These are phyloP conservation scores for Pangasius macronema DNA, from an alignment of 2,797 vertebrate species.

Conservation along the genomic window DNA sequence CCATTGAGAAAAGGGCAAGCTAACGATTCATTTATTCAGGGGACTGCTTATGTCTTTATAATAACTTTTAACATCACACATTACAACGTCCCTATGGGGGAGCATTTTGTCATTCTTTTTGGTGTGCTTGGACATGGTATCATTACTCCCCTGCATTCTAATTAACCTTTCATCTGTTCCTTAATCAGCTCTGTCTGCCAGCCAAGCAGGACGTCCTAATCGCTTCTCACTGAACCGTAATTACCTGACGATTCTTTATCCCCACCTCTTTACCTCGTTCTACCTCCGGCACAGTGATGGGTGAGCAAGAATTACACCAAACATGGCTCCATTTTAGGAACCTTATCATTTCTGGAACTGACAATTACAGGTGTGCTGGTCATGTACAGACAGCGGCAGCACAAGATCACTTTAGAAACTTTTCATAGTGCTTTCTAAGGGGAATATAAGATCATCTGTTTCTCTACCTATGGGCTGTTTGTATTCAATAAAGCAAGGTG, in stretches of 20 bases:
- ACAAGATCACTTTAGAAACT: not conserved
- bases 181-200: conserved; percentile 61
- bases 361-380: conserved; percentile 8
- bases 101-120: conserved; percentile 49
- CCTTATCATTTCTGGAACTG: conserved; percentile 24
- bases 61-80: conserved; percentile 75
- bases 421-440: not conserved
- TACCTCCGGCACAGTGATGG: conserved; percentile 7
- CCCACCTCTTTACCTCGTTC: no score
- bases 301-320: conserved; percentile 10
- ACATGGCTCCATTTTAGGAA: not conserved
- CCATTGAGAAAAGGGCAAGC: conserved; percentile 55
- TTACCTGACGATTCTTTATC: no score
- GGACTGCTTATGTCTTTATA: conserved; percentile 68
- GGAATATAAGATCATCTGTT: not conserved
- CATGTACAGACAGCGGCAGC: not conserved
- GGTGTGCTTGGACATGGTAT: conserved; percentile 67
- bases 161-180: conserved; percentile 69
- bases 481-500: not conserved
- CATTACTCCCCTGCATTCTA: conserved; percentile 65
- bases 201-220: no score
- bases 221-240: no score
- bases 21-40: conserved; percentile 65
- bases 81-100: conserved; percentile 63
- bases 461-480: not conserved